These are phyloP conservation scores for Lutjanus argentimaculatus DNA, from an alignment of 2,797 vertebrate genomes.

Conservation along the genomic window DNA sequence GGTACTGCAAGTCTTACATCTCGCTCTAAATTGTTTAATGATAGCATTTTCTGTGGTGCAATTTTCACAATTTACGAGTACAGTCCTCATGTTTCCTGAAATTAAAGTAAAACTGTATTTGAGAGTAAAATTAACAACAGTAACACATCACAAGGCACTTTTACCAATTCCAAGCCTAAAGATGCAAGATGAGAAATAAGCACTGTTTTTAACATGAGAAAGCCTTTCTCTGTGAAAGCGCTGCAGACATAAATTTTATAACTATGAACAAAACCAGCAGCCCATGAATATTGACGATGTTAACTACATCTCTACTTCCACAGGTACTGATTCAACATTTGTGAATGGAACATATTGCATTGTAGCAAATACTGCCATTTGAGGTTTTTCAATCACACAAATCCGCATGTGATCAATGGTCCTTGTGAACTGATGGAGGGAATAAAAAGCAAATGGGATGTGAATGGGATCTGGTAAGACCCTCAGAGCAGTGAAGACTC, in stretches of 20 bases:
- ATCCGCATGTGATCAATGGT: constrained; percentile 61
- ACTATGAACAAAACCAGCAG: constrained; percentile 38
- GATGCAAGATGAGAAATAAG: constrained; percentile 38
- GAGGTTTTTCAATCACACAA: constrained; percentile 41
- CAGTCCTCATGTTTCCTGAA: neutral
- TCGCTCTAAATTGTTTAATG: neutral
- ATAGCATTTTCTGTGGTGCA: neutral
- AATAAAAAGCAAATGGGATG: constrained; percentile 48
- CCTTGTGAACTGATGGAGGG: constrained; percentile 44
- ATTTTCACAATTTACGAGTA: neutral
- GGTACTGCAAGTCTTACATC: neutral
- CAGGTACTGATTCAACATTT: constrained; percentile 34
- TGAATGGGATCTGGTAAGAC: constrained; percentile 40
- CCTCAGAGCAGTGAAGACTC: neutral
- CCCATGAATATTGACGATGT: constrained; percentile 33
- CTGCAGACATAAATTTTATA: constrained; percentile 25
- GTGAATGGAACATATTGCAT: constrained; percentile 32
- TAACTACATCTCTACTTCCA: constrained; percentile 50
- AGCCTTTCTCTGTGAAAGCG: constrained; percentile 23
- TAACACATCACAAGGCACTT: constrained; percentile 8
- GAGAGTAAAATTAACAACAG: constrained; percentile 20
- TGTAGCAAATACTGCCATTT: constrained; percentile 33
- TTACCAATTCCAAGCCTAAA: constrained; percentile 7
- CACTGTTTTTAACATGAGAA: constrained; percentile 34
- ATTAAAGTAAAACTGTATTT: neutral